phyloP scores from a whole-genome alignment of 2,797 vertebrate species.

The Clamator glandarius region DNA sequence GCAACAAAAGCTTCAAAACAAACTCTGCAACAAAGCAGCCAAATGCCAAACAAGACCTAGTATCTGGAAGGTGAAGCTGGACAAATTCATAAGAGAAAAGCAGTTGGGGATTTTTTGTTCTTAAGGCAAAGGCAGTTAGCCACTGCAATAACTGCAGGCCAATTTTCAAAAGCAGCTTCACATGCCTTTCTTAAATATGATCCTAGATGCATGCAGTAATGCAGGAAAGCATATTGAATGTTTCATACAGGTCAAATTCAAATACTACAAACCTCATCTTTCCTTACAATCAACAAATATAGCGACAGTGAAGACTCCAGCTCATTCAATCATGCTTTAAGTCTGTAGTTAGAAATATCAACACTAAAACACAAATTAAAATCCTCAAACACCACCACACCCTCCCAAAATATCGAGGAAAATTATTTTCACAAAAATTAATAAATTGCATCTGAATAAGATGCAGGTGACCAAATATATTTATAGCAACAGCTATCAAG shows the following conservation, averaged over 20 bases:
- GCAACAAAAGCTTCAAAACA: neutral
- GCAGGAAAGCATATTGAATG: neutral
- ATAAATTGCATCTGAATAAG: neutral
- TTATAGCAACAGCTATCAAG: neutral
- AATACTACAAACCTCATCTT: neutral
- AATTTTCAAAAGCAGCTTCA: neutral
- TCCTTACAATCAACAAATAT: neutral
- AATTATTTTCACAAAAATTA: neutral
- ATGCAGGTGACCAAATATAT: neutral
- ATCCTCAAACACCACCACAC: neutral
- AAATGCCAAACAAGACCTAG: neutral
- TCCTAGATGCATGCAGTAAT: neutral
- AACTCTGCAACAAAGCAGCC: neutral
- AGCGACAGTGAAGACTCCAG: neutral
- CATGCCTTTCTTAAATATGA: neutral
- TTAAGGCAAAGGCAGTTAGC: neutral
- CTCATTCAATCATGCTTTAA: neutral
- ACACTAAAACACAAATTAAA: neutral
- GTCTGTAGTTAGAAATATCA: neutral
- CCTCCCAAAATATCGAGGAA: neutral
- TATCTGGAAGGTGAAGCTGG: neutral
- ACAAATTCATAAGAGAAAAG: neutral
- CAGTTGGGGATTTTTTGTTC: neutral
- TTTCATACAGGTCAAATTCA: neutral
- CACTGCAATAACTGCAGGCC: neutral